Conservation (phyloP, 2,888 invertebrate genomes). For the Coenonympha glycerion region DNA sequence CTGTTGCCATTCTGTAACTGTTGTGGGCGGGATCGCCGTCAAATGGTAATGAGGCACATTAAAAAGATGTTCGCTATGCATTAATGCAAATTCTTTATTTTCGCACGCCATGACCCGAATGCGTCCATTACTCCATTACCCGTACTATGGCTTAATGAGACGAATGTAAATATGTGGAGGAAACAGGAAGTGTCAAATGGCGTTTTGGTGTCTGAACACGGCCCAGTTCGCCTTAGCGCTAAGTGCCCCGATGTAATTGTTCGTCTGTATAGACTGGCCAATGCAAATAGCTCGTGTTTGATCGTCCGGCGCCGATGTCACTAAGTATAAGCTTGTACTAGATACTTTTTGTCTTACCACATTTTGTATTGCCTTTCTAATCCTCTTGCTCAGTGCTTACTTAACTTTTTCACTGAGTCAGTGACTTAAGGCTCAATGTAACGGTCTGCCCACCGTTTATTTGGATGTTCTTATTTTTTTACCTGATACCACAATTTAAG, state of each 20-base stretch:
- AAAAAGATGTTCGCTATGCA: conserved; percentile 8
- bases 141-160: conserved; percentile 38
- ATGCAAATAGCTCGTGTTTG: conserved; percentile 61
- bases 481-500: too few species aligned
- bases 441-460: too few species aligned
- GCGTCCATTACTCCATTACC: conserved; percentile 39
- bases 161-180: conserved; percentile 52
- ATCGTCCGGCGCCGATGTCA: conserved; percentile 35
- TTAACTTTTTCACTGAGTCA: too few species aligned
- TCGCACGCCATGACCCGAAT: conserved; percentile 48
- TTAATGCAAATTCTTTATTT: conserved; percentile 35
- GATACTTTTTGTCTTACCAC: not conserved
- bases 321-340: conserved; percentile 1
- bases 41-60: conserved; percentile 5
- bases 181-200: conserved; percentile 75
- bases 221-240: conserved; percentile 65
- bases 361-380: not conserved
- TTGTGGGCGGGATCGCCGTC: not conserved
- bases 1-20: not conserved
- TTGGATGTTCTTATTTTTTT: too few species aligned
- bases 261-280: conserved; percentile 51
- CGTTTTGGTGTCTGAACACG: conserved; percentile 68
- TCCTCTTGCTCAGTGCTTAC: too few species aligned
- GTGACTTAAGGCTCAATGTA: too few species aligned
- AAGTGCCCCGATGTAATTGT: conserved; percentile 72